Conservation (phyloP, 1,140 invertebrate species). For the Lamellibrachia luymesi region DNA sequence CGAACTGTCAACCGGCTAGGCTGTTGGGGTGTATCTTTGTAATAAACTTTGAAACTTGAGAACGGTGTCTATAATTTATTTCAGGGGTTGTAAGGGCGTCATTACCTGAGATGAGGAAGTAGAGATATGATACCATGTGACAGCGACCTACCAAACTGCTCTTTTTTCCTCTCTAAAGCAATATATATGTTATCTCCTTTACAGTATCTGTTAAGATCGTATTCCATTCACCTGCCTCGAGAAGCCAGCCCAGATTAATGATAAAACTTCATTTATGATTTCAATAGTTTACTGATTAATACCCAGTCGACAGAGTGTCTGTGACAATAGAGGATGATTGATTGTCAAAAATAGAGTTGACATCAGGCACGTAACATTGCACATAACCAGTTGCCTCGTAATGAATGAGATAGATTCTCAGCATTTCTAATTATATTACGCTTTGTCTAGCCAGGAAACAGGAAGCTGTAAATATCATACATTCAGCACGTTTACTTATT, state of each 20-base stretch:
- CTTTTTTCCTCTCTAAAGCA: neutral
- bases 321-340: neutral
- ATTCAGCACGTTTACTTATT: neutral
- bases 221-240: neutral
- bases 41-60: neutral
- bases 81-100: neutral
- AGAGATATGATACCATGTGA: neutral
- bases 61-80: neutral
- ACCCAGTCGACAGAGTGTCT: neutral
- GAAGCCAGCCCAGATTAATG: neutral
- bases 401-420: neutral
- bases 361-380: neutral
- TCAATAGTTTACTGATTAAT: neutral
- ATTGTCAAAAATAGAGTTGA: neutral
- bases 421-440: neutral
- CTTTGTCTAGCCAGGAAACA: neutral
- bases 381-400: neutral
- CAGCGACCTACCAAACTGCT: neutral
- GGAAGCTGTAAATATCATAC: neutral
- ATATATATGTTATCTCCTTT: neutral
- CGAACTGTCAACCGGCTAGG: neutral
- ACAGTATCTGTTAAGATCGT: neutral
- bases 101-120: neutral
- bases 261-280: neutral
- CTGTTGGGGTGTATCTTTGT: neutral